A percentile compares a stretch with the other conserved stretches of the same genome.
phyloP scores from a whole-genome alignment of 92 coral and sea anemone species.

The Actinernus sp. region DNA sequence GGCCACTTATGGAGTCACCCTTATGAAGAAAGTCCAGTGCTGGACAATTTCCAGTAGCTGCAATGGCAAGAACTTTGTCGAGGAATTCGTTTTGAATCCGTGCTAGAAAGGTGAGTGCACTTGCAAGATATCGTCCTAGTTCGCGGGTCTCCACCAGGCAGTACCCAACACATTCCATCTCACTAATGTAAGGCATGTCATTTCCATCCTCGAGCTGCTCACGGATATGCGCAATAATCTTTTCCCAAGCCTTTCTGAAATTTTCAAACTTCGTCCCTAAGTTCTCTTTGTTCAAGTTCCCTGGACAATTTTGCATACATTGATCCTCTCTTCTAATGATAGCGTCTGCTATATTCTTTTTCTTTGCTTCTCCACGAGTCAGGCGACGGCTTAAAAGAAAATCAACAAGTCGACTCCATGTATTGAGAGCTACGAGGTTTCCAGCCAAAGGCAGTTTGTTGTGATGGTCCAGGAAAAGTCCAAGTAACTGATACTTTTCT shows the following conservation, averaged over 20 bases:
- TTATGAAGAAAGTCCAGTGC: constrained; percentile 75
- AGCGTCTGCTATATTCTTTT: constrained; percentile 69
- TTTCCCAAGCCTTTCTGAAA: constrained; percentile 84
- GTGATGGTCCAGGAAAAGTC: constrained; percentile 80
- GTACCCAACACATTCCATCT: constrained; percentile 68
- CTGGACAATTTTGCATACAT: constrained; percentile 8
- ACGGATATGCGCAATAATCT: constrained; percentile 59
- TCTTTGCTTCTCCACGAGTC: constrained; percentile 67
- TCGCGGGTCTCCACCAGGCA: constrained; percentile 85
- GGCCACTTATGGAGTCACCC: constrained; percentile 38
- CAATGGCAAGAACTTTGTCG: constrained; percentile 70
- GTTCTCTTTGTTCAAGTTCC: too few species aligned
- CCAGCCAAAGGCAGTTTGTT: constrained; percentile 58
- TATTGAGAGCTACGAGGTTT: constrained; percentile 64
- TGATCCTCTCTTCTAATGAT: constrained; percentile 55
- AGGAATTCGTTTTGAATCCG: constrained; percentile 81
- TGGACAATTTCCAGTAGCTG: constrained; percentile 70
- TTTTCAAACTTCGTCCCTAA: constrained; percentile 51
- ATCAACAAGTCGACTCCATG: constrained; percentile 79
- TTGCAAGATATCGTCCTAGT: constrained; percentile 67
- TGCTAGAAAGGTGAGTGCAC: constrained; percentile 68
- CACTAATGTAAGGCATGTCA: constrained; percentile 44
- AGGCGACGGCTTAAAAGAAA: constrained; percentile 77
- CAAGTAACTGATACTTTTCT: constrained; percentile 69
- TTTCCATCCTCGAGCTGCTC: neutral